phyloP scores from a whole-genome alignment of 2,797 vertebrate species.

The Phoebastria nigripes region DNA sequence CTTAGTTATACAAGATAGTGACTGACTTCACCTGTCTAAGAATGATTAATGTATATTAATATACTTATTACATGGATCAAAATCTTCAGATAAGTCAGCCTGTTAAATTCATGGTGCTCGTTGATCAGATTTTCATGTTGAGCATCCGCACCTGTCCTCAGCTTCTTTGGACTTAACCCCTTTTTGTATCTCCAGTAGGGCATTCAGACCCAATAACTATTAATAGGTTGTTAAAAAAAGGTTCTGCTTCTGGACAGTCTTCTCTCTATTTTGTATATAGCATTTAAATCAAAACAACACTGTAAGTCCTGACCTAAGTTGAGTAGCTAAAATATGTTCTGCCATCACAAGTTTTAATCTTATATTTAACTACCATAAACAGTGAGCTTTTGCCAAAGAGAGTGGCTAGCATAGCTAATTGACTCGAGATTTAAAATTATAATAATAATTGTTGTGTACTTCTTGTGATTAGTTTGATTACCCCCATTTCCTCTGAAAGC shows the following conservation, averaged over 20 bases:
- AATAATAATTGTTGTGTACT: slow-evolving; percentile 26
- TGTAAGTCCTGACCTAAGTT: neutral
- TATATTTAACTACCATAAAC: slow-evolving; percentile 2
- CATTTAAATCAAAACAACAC: neutral
- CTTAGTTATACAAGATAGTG: neutral
- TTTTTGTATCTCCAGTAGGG: neutral
- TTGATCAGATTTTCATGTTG: neutral
- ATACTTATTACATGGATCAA: neutral
- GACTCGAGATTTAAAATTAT: slow-evolving; percentile 20
- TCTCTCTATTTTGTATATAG: neutral
- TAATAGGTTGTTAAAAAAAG: neutral
- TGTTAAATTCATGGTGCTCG: neutral
- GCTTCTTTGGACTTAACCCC: neutral
- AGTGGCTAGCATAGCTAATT: slow-evolving; percentile 37
- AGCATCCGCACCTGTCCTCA: fast-evolving
- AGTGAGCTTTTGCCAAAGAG: neutral
- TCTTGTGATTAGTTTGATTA: slow-evolving; percentile 54
- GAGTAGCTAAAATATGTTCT: neutral
- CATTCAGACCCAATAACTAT: neutral
- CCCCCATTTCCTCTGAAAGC: slow-evolving; percentile 38
- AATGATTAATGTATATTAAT: neutral
- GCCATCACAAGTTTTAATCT: neutral
- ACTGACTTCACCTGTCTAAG: neutral
- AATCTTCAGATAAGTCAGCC: neutral
- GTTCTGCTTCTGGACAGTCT: neutral